A percentile compares a stretch with the other conserved stretches of the same genome.
These are phyloP conservation scores for Netelia inedita DNA, from an alignment of 2,888 invertebrate species.

Conservation along the genomic window DNA sequence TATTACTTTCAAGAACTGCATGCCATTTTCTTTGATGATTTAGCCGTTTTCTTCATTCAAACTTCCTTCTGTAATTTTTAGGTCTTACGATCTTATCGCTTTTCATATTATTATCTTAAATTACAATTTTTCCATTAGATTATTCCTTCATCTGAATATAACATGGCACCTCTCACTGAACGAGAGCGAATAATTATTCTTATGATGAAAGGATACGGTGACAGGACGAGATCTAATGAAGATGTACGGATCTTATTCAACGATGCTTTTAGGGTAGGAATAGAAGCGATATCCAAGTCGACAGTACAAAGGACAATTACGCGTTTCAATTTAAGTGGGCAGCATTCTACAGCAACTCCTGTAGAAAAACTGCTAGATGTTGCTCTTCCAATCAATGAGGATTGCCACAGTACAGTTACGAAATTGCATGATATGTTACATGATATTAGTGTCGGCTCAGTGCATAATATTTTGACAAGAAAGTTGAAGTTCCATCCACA, in stretches of 20 bases:
- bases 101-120: too few species aligned
- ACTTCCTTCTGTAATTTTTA: too few species aligned
- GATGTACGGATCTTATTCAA: constrained; percentile 1
- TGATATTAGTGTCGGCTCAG: constrained; percentile 4
- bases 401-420: background rate
- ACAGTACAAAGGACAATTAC: background rate
- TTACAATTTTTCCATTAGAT: too few species aligned
- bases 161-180: constrained; percentile 6
- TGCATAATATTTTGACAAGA: background rate
- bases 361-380: background rate
- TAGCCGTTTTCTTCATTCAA: too few species aligned
- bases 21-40: too few species aligned
- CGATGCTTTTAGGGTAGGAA: constrained; percentile 2
- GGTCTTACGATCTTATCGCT: too few species aligned
- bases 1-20: too few species aligned
- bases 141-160: too few species aligned
- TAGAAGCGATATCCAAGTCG: background rate
- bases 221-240: constrained; percentile 1
- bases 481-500: background rate
- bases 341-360: background rate
- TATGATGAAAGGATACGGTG: constrained; percentile 27
- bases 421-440: background rate
- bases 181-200: constrained; percentile 12
- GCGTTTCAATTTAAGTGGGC: background rate
- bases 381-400: background rate